These are phyloP conservation scores for Pygocentrus nattereri DNA, from an alignment of 2,797 vertebrate genomes.

Conservation along the genomic window DNA sequence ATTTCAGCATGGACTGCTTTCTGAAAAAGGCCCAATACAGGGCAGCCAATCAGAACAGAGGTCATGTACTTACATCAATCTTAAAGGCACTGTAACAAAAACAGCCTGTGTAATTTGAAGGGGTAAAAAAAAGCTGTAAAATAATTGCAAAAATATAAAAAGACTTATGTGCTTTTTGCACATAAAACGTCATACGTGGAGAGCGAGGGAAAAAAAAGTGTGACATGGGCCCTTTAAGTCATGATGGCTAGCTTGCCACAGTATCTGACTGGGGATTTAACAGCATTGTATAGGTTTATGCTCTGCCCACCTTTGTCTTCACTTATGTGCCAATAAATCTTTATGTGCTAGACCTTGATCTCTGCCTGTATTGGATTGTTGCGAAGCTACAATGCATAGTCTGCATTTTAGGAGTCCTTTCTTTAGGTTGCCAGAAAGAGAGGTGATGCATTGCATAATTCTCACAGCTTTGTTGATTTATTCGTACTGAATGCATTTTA, in stretches of 20 bases:
- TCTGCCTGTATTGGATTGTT: constrained; percentile 1
- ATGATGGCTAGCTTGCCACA: background rate
- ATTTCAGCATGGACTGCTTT: too few relatives aligned
- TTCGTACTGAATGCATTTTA: constrained; percentile 9
- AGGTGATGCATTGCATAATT: background rate
- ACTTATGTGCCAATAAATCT: constrained; percentile 12
- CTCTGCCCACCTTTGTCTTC: background rate
- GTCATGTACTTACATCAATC: too few relatives aligned
- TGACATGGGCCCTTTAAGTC: too few relatives aligned
- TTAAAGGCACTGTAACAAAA: too few relatives aligned
- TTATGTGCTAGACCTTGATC: constrained; percentile 6
- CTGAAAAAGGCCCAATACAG: too few relatives aligned
- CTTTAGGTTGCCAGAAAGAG: background rate
- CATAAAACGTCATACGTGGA: too few relatives aligned
- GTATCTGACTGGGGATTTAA: background rate
- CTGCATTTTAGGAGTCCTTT: background rate
- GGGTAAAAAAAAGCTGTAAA: too few relatives aligned
- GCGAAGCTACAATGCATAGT: background rate
- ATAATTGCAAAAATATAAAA: too few relatives aligned
- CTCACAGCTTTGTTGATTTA: constrained; percentile 9
- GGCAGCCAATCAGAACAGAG: too few relatives aligned
- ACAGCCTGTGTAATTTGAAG: too few relatives aligned
- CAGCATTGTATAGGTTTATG: background rate
- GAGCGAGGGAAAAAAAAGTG: too few relatives aligned
- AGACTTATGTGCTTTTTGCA: too few relatives aligned